Evolutionary conservation across 2,797 vertebrate species (phyloP).

Genomic region (Chaenodraco wilsoni): DNA sequence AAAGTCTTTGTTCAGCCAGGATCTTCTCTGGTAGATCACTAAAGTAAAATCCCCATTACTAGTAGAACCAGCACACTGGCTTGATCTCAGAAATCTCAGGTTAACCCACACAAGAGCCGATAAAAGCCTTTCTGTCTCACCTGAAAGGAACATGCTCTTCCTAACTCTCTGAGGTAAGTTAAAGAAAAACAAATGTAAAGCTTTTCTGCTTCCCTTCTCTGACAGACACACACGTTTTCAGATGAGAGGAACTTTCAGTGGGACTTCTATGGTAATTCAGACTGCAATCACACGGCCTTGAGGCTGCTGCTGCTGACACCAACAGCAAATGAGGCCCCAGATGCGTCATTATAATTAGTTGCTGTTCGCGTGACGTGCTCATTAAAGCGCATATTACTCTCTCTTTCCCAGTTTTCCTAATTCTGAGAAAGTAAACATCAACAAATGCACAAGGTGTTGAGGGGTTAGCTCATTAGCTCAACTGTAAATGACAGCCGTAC

Average conservation of each 20-base stretch:
- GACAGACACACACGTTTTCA: slow-evolving; percentile 18
- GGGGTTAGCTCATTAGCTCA: slow-evolving; percentile 64
- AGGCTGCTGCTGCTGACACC: slow-evolving; percentile 51
- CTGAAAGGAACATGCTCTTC: slow-evolving; percentile 29
- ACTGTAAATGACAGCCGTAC: slow-evolving; percentile 56
- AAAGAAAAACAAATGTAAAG: slow-evolving; percentile 41
- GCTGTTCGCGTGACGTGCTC: slow-evolving; percentile 54
- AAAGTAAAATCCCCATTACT: slow-evolving; percentile 37
- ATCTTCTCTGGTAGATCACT: slow-evolving; percentile 23
- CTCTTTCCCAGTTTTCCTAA: slow-evolving; percentile 25
- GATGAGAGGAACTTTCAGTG: slow-evolving; percentile 27
- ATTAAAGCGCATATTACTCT: slow-evolving; percentile 67
- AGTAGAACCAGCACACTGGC: slow-evolving; percentile 21
- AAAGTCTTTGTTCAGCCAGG: slow-evolving; percentile 19
- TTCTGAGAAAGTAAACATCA: slow-evolving; percentile 66
- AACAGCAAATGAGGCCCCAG: slow-evolving; percentile 55
- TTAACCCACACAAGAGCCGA: slow-evolving; percentile 48
- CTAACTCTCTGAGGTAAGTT: slow-evolving; percentile 15
- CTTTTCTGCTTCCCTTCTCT: slow-evolving; percentile 22
- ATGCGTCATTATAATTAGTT: slow-evolving; percentile 68
- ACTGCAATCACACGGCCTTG: slow-evolving; percentile 18
- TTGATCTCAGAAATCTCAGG: slow-evolving; percentile 44
- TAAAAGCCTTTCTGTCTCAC: slow-evolving; percentile 45
- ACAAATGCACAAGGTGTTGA: slow-evolving; percentile 51
- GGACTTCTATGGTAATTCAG: slow-evolving; percentile 44